Evolutionary conservation across 2,797 vertebrate species (phyloP).

Genomic region (Tamandua tetradactyla): DNA sequence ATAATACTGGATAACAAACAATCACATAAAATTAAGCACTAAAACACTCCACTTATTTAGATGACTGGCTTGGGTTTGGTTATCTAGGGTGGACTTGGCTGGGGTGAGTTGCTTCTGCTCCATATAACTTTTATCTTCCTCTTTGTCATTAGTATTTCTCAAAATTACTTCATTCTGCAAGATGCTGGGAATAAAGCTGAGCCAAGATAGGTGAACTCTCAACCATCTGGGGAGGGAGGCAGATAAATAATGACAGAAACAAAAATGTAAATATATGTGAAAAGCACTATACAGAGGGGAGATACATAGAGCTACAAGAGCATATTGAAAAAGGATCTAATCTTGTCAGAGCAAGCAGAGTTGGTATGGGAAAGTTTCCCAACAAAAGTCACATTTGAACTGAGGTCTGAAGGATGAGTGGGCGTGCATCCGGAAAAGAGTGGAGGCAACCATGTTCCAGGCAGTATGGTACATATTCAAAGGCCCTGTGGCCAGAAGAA

Average conservation of each 20-base stretch:
- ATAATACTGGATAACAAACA: background rate
- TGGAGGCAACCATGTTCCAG: background rate
- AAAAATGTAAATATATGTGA: background rate
- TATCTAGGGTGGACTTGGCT: background rate
- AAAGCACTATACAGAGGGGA: background rate
- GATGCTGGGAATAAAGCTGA: background rate
- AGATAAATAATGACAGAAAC: constrained; percentile 2
- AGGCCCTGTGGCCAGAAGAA: background rate
- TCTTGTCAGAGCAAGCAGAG: background rate
- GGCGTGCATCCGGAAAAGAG: background rate
- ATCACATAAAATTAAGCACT: too few species aligned
- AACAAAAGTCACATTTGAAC: background rate
- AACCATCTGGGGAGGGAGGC: background rate
- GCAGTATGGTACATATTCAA: background rate
- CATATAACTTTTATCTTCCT: background rate
- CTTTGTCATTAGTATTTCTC: background rate
- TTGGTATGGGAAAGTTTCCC: background rate
- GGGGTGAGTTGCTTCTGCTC: background rate
- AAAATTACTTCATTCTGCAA: background rate
- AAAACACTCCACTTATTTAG: background rate
- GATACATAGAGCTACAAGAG: background rate
- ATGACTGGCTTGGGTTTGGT: background rate
- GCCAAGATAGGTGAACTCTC: background rate
- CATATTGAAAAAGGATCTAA: background rate
- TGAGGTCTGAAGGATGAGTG: background rate